phyloP scores from a whole-genome alignment of 1,140 invertebrate genomes.

The Aphelenchoides besseyi region DNA sequence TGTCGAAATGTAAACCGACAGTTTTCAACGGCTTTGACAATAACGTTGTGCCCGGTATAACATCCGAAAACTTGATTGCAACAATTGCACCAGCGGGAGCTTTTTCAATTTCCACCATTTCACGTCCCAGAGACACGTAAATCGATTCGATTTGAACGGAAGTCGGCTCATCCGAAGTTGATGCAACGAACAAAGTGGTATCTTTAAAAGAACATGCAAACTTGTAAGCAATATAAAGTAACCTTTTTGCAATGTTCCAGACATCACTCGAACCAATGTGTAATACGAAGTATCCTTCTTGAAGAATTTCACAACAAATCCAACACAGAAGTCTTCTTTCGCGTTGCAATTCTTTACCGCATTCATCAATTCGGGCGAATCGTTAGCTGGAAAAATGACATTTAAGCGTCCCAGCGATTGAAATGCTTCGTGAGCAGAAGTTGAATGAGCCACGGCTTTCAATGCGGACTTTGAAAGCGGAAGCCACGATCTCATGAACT shows the following conservation, averaged over 20 bases:
- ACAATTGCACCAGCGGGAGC: constrained; percentile 85
- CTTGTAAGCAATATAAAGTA: constrained; percentile 10
- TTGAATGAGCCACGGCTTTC: neutral
- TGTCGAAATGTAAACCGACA: constrained; percentile 15
- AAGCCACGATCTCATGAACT: constrained; percentile 51
- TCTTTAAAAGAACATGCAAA: constrained; percentile 8
- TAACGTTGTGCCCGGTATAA: constrained; percentile 58
- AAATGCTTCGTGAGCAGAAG: constrained; percentile 24
- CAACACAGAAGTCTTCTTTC: constrained; percentile 5
- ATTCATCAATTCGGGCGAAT: neutral
- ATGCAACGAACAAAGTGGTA: constrained; percentile 1
- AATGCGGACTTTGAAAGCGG: constrained; percentile 23
- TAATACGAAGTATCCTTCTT: constrained; percentile 34
- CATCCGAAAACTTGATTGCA: constrained; percentile 74
- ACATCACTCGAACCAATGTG: constrained; percentile 54
- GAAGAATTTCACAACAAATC: constrained; percentile 48
- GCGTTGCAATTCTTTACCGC: constrained; percentile 29
- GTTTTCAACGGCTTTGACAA: constrained; percentile 23
- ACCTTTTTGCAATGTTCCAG: constrained; percentile 45
- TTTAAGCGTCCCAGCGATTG: neutral
- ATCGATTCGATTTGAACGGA: constrained; percentile 71
- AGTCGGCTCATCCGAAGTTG: constrained; percentile 6
- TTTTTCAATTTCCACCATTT: constrained; percentile 76
- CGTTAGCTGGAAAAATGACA: constrained; percentile 7
- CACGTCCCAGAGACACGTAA: constrained; percentile 88